These are phyloP conservation scores for Cricetomys ansorgei DNA, from an alignment of 2,113 vertebrate genomes.

Conservation along the genomic window DNA sequence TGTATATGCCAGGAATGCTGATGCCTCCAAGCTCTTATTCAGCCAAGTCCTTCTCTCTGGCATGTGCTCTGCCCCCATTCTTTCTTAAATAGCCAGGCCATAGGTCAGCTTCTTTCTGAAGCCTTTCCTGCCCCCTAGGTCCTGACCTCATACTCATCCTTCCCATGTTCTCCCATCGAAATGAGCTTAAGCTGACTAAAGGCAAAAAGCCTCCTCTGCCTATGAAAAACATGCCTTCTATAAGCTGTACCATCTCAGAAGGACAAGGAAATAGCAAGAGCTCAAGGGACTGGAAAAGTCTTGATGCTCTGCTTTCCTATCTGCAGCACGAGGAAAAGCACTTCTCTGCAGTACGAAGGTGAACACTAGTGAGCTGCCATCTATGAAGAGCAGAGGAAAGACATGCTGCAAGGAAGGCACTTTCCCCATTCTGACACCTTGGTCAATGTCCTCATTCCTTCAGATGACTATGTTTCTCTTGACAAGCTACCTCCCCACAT, in stretches of 20 bases:
- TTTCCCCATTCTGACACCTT: not conserved
- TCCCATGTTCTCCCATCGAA: conserved; percentile 10
- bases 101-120: conserved; percentile 62
- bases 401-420: not conserved
- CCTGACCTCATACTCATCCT: conserved; percentile 34
- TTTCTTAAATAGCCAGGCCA: conserved; percentile 64
- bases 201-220: conserved; percentile 16
- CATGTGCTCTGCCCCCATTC: conserved; percentile 38
- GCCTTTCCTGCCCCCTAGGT: not conserved
- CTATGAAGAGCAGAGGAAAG: not conserved
- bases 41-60: conserved; percentile 24
- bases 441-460: not conserved
- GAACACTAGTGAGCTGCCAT: not conserved
- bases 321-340: not conserved
- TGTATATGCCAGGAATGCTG: conserved; percentile 19
- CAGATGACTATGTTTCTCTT: not conserved
- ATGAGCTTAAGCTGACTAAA: not conserved
- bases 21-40: not conserved
- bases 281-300: not conserved
- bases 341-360: not conserved
- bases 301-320: not conserved
- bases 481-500: not conserved
- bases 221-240: not conserved
- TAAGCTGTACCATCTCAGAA: not conserved
- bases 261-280: not conserved